A percentile compares a stretch with the other conserved stretches of the same genome.
Evolutionary conservation across 2,888 invertebrate species (phyloP).

Genomic region (Frankliniella intonsa): DNA sequence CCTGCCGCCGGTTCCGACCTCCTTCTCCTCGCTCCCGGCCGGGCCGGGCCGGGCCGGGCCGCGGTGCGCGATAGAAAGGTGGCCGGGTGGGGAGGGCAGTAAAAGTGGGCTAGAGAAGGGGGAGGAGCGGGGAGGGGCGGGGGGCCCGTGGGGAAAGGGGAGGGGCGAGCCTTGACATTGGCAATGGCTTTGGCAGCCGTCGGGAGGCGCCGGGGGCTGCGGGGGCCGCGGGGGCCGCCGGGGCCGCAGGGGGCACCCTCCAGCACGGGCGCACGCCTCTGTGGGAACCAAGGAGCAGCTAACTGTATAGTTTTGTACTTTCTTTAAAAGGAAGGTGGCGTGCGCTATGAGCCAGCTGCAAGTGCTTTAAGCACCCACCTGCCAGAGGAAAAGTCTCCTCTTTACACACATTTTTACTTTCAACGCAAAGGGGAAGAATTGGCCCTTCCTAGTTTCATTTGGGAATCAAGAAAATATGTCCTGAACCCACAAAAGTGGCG

Average conservation of each 20-base stretch:
- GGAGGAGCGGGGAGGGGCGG: background rate
- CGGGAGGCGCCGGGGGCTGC: background rate
- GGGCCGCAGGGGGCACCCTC: too few species aligned
- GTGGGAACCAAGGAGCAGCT: too few species aligned
- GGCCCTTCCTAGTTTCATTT: too few species aligned
- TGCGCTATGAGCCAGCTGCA: too few species aligned
- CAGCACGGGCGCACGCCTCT: too few species aligned
- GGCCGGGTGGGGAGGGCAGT: background rate
- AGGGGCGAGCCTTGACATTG: constrained; percentile 11
- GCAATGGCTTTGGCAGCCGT: constrained; percentile 16
- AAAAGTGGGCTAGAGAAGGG: background rate
- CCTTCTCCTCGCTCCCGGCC: background rate
- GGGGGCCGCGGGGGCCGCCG: background rate
- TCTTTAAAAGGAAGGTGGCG: background rate
- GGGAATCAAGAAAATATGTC: too few species aligned
- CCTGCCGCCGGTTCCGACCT: background rate
- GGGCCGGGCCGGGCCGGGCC: background rate
- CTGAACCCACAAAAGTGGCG: too few species aligned
- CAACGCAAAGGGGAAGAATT: too few species aligned
- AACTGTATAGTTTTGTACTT: background rate
- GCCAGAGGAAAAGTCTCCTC: too few species aligned
- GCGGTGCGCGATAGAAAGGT: background rate
- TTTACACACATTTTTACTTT: too few species aligned
- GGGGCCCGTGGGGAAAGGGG: background rate
- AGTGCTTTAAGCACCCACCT: too few species aligned